Conservation (phyloP, 2,113 vertebrate species). For the Athene cunicularia region DNA sequence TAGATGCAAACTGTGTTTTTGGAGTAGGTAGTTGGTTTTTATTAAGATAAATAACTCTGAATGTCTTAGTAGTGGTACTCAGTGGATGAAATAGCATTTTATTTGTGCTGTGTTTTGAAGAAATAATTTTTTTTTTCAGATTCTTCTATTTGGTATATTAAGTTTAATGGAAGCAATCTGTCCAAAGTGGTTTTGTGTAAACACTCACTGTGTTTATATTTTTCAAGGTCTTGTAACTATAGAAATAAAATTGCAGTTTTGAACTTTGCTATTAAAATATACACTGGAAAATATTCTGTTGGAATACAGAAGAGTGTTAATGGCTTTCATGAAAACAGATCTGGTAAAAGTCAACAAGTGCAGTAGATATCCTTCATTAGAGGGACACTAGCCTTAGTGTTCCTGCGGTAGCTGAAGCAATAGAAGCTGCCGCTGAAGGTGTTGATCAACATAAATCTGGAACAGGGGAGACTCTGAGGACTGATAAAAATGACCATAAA, state of each 20-base stretch:
- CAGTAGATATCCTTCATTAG: not conserved
- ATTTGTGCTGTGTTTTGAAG: slow-evolving; percentile 12
- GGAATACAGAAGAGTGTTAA: not conserved
- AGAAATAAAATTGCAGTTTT: slow-evolving; percentile 46
- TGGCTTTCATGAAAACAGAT: not conserved
- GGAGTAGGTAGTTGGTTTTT: not conserved
- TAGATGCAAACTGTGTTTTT: not conserved
- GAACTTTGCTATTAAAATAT: slow-evolving; percentile 15
- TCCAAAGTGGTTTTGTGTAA: slow-evolving; percentile 23
- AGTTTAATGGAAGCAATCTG: slow-evolving; percentile 36
- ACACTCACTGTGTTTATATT: slow-evolving; percentile 9
- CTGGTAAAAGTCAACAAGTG: not conserved
- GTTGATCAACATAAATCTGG: not conserved
- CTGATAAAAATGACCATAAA: not conserved
- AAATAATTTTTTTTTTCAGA: not conserved
- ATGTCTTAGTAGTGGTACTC: not conserved
- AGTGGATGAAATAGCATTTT: not conserved
- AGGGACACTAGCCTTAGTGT: not conserved
- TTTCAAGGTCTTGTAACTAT: slow-evolving; percentile 42
- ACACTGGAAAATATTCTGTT: not conserved
- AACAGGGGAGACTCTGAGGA: not conserved
- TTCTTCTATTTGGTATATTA: slow-evolving; percentile 17
- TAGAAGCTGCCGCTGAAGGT: not conserved
- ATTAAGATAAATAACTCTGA: not conserved
- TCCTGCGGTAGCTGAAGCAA: not conserved